Base-by-base conservation (phyloP, 2,113 vertebrate genomes). In the Ammodytes marinus region DNA sequence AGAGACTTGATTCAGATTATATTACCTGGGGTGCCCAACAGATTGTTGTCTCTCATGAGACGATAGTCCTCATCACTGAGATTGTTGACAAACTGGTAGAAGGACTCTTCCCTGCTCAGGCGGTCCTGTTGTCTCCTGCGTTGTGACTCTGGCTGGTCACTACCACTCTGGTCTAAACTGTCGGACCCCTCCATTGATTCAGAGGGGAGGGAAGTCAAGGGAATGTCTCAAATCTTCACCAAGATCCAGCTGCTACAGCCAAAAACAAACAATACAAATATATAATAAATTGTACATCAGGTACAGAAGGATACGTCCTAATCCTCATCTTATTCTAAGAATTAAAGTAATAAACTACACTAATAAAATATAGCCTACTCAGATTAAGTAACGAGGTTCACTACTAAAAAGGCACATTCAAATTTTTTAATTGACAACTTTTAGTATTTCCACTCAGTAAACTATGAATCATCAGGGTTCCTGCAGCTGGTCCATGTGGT, bases 71-170 rank as follows among this genome's bases (percentile, higher is more conserved):
- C 98, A 87, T 99, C 97, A 83, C 97, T 99, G 84, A 99, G 95
- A 91, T 97, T 98, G 95, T 99, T 99, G 74, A 99, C 98, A 94
- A 99, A 99, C 82, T 99, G 98, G 91, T 99, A 99, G 92, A 99
- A 99, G 84, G 97, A 98, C 91, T 99, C 98, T 77, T 99, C 98
- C 79, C 98, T 92, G 90, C 96, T 96, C 69, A 99, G 93, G 5
- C 98, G 96, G 87, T 99, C 98, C 88, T 96, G 96, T 78, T 99
- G 98, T 87, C 97, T 96, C 60, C 96, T 95, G 71, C 98, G 97
- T 54, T 98, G 98, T 8, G 96, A 96, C 92, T 98, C 96, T 0
- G 97, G 96, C 53, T 97, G 98, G 92, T 99, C 97, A 8, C 95
- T 83, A 81, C 91, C 96, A 83, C 96, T 96, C 94, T 97, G 97